Evolutionary conservation across 1,140 invertebrate species (phyloP).

Genomic region (Drosophila pectinifera): DNA sequence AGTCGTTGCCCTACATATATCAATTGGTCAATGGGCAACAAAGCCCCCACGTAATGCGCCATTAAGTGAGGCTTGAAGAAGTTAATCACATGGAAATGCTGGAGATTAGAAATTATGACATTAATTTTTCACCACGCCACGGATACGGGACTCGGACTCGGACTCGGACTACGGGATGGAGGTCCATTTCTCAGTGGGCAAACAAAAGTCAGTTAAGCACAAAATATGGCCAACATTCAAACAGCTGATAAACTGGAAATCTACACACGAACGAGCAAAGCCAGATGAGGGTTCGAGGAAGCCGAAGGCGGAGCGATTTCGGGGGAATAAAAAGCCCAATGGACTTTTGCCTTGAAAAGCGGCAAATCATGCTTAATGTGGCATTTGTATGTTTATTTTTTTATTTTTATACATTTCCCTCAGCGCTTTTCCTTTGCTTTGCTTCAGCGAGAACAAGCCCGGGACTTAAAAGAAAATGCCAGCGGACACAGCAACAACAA

Average conservation of each 20-base stretch:
- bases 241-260: slow-evolving; percentile 72
- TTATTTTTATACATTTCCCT: slow-evolving; percentile 49
- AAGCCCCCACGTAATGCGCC: slow-evolving; percentile 53
- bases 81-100: slow-evolving; percentile 81
- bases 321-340: slow-evolving; percentile 42
- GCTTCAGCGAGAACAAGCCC: slow-evolving; percentile 61
- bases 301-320: not conserved
- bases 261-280: slow-evolving; percentile 63
- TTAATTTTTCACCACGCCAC: slow-evolving; percentile 61
- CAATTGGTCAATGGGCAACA: slow-evolving; percentile 59
- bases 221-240: slow-evolving; percentile 71
- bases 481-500: slow-evolving; percentile 58
- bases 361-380: slow-evolving; percentile 83
- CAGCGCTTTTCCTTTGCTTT: slow-evolving; percentile 31
- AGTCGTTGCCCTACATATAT: slow-evolving; percentile 56
- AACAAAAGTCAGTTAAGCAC: slow-evolving; percentile 73
- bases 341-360: slow-evolving; percentile 69
- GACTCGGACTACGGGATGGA: not conserved
- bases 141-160: not conserved
- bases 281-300: slow-evolving; percentile 22
- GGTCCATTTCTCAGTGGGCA: slow-evolving; percentile 42
- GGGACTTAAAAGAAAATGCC: slow-evolving; percentile 71
- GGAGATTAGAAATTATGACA: slow-evolving; percentile 82
- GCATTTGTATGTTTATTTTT: slow-evolving; percentile 75
- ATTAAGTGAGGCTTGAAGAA: slow-evolving; percentile 72